phyloP scores from a whole-genome alignment of 2,113 vertebrate genomes.

The Clinocottus analis region DNA sequence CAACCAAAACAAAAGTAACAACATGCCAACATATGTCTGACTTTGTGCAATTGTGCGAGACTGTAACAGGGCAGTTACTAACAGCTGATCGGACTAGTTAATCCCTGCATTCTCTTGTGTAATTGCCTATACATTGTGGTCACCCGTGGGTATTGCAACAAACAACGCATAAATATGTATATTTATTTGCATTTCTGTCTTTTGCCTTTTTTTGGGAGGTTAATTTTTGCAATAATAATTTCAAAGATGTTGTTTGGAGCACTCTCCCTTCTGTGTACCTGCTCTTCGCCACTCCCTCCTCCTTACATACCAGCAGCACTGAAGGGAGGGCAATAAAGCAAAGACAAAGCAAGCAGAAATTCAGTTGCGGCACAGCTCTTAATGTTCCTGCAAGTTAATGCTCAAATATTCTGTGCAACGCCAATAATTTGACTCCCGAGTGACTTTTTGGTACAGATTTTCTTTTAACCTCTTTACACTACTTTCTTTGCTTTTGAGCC shows the following conservation, averaged over 20 bases:
- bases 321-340: conserved; percentile 56
- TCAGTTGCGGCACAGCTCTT: conserved; percentile 38
- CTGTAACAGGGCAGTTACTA: background rate
- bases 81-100: background rate
- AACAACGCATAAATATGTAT: background rate
- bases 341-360: conserved; percentile 49
- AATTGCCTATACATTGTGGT: background rate
- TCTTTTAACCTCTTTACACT: background rate
- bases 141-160: no score
- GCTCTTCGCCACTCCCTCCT: conserved; percentile 54
- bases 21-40: background rate
- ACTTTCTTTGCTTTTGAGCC: background rate
- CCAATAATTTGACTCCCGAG: conserved; percentile 2
- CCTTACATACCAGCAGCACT: conserved; percentile 56
- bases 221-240: background rate
- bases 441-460: background rate
- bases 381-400: conserved; percentile 24
- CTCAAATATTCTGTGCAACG: conserved; percentile 14
- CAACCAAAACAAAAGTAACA: background rate
- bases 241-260: conserved; percentile 39
- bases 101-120: background rate
- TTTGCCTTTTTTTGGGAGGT: no score
- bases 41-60: background rate
- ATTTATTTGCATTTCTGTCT: background rate
- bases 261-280: conserved; percentile 20